phyloP scores from a whole-genome alignment of 1,140 invertebrate species.

The Bombyx mandarina region DNA sequence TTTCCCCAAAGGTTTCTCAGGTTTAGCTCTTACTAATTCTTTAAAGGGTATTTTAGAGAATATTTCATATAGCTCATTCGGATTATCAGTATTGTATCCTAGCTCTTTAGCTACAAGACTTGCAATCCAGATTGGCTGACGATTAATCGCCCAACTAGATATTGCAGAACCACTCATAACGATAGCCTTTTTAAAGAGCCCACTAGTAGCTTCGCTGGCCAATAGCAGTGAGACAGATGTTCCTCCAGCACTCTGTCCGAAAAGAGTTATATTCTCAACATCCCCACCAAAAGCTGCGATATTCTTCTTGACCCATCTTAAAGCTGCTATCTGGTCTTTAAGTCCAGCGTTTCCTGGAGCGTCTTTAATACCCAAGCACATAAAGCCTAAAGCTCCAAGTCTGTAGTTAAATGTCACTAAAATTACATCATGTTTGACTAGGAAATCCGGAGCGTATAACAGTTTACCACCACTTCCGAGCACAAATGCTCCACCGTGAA shows the following conservation, averaged over 20 bases:
- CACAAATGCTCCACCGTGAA: slow-evolving; percentile 77
- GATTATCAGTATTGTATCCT: slow-evolving; percentile 40
- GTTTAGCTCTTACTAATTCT: slow-evolving; percentile 28
- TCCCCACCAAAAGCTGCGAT: slow-evolving; percentile 69
- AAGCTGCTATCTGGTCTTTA: slow-evolving; percentile 72
- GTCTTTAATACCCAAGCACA: slow-evolving; percentile 72
- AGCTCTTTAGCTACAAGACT: slow-evolving; percentile 41
- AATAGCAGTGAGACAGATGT: slow-evolving; percentile 47
- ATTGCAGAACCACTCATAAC: slow-evolving; percentile 78
- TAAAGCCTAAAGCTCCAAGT: slow-evolving; percentile 75
- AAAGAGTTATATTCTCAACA: slow-evolving; percentile 59
- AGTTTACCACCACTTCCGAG: slow-evolving; percentile 70
- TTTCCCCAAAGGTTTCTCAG: slow-evolving; percentile 35
- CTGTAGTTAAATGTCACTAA: slow-evolving; percentile 80
- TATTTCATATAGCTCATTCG: slow-evolving; percentile 44
- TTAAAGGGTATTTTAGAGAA: slow-evolving; percentile 34
- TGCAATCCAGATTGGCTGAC: slow-evolving; percentile 44
- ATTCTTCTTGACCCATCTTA: slow-evolving; percentile 74
- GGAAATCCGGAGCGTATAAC: slow-evolving; percentile 73
- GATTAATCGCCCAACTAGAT: slow-evolving; percentile 73
- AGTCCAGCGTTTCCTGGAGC: slow-evolving; percentile 74
- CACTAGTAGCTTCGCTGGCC: slow-evolving; percentile 40
- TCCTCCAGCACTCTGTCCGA: slow-evolving; percentile 64
- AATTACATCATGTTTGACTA: slow-evolving; percentile 77
- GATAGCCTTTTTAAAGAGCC: slow-evolving; percentile 66